Evolutionary conservation across 2,888 invertebrate genomes (phyloP).

Genomic region (Nemotelus nigrinus): DNA sequence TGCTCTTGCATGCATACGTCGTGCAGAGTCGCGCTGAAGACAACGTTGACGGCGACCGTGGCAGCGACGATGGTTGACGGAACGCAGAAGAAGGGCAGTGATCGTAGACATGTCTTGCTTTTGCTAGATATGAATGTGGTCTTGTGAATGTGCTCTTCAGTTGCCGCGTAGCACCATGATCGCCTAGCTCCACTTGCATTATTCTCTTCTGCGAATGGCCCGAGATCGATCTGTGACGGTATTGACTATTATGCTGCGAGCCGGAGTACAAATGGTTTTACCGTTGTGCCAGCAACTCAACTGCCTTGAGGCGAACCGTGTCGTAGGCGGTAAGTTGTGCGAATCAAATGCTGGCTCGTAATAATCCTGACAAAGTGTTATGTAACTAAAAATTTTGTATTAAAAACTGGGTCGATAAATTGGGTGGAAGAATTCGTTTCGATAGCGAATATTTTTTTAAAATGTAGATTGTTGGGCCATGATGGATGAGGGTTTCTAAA

Average conservation of each 20-base stretch:
- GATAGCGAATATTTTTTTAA: too few species aligned
- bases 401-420: too few species aligned
- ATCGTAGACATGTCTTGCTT: constrained; percentile 26
- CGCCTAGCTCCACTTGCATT: constrained; percentile 10
- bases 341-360: background rate
- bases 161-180: constrained; percentile 32
- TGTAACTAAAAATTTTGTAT: too few species aligned
- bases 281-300: constrained; percentile 29
- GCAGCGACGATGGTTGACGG: constrained; percentile 25
- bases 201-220: background rate
- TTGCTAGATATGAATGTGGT: constrained; percentile 1
- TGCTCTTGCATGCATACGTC: constrained; percentile 45
- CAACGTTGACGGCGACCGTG: background rate
- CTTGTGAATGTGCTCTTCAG: background rate
- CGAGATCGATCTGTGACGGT: constrained; percentile 32
- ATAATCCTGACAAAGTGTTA: too few species aligned
- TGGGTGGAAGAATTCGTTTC: too few species aligned
- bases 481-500: too few species aligned
- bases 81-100: constrained; percentile 27
- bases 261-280: constrained; percentile 22
- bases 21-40: background rate
- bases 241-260: constrained; percentile 30
- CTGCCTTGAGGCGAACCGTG: background rate
- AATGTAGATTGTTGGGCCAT: too few species aligned
- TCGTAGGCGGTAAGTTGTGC: constrained; percentile 9